These are phyloP conservation scores for Phytoseiulus persimilis DNA, from an alignment of 2,888 invertebrate genomes.

Conservation along the genomic window DNA sequence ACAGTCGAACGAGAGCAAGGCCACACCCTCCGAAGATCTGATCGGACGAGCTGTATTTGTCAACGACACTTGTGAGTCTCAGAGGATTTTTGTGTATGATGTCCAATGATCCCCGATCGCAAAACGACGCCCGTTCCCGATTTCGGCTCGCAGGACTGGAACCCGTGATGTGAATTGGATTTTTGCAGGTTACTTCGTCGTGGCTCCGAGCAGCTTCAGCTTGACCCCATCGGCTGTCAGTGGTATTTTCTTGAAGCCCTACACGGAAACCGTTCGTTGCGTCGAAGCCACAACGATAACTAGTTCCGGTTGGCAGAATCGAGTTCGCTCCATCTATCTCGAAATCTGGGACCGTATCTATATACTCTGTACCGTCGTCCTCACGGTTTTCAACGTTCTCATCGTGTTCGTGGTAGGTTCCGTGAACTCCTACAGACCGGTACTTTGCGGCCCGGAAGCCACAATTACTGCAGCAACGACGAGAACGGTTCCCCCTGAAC, in stretches of 20 bases:
- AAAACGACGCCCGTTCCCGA: no score
- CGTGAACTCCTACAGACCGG: neutral
- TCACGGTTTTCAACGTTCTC: slow-evolving; percentile 8
- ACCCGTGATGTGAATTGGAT: neutral
- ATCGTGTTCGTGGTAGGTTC: slow-evolving; percentile 17
- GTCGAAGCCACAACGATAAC: neutral
- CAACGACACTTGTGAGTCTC: neutral
- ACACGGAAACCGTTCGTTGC: neutral
- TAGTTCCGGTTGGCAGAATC: slow-evolving; percentile 7
- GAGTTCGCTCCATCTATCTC: neutral
- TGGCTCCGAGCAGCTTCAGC: neutral
- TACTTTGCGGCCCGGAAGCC: neutral
- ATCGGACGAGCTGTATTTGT: neutral
- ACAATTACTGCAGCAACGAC: neutral
- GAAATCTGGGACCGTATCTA: slow-evolving; percentile 11
- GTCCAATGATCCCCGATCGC: no score
- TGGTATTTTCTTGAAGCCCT: neutral
- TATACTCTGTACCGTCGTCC: slow-evolving; percentile 8
- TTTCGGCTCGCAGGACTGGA: no score
- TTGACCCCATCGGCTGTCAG: neutral
- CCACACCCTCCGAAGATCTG: neutral
- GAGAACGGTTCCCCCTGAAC: no score
- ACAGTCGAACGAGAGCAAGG: neutral
- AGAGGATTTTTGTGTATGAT: neutral
- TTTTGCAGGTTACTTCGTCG: neutral